Evolutionary conservation across 2,113 vertebrate genomes (phyloP), one percentile per base, ranked within the genome.

Genomic region (Motacilla tschutschensis): DNA sequence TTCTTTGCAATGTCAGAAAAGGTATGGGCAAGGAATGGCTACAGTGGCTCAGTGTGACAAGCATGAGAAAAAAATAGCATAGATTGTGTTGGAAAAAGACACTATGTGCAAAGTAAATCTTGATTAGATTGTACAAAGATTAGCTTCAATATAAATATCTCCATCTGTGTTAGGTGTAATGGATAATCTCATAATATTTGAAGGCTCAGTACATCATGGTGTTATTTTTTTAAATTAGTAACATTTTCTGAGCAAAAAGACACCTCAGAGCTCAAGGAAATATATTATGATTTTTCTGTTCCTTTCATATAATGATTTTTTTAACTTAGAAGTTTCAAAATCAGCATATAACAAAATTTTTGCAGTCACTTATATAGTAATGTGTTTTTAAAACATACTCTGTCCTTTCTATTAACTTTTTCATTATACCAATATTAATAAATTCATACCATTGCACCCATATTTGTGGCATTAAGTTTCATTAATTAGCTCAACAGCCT

Each of bases 31-130:
- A 76, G 35, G 29, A 92, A 63, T 28, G 28, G 38, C 13, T 51
- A 4, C 5, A 65, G 40, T 3, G 26, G 33, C 29, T 57, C 46
- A 29, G 18, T 8, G 12, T 38, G 28, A 89, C 29, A 83, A 63
- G 24, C 14, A 48, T 0, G 0, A 83, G 28, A 29, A 67, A 81
- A 81, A 76, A 63, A 22, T 0, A 66, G 12, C 18, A 35, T 0
- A 38, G 20, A 33, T 14, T 40, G 71, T 8, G 3, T 1, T 47
- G 21, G 55, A 46, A 69, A 69, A 80, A 53, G 22, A 51, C 25
- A 66, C 15, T 20, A 53, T 15, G 20, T 8, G 4, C n/a, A 57
- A 44, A 83, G 3, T 8, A 80, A 64, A 55, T 41, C 31, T 21
- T 35, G 3, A 69, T 33, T 31, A 67, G 12, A 64, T 4, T 46